Evolutionary conservation across 2,888 invertebrate species (phyloP), one percentile per base, ranked within the genome.

Genomic region (Podabrus alpinus): DNA sequence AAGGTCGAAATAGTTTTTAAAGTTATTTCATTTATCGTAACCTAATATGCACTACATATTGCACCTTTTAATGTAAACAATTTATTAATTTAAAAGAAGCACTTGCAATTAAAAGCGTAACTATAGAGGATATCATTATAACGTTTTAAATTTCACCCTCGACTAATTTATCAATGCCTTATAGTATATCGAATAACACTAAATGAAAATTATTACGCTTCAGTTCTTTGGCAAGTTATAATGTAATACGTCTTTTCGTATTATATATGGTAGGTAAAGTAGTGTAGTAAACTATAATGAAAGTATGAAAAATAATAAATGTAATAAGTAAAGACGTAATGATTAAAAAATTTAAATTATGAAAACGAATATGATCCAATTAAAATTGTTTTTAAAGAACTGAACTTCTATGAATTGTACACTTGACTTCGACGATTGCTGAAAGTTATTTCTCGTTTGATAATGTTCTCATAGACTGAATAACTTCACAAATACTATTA

Each of bases 121-220:
- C 67, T 69, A 74, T 74, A 70, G 70, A 74, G 29, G 74, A 74
- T 74, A 66, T 68, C 24, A 60, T 66, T 16, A 61, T n/a, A 66
- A 59, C 69, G 74, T 70, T 64, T 74, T 69, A 74, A 25, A 70
- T 74, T 74, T 67, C 74, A 74, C 61, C 74, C 70, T 66, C 17
- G 29, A 61, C 66, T 69, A 74, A 74, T 74, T 74, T 74, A 70
- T 74, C 70, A 74, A 45, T 67, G 29, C 45, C 66, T 61, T 17
- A 21, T 45, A 19, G 60, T 70, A 62, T 61, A 66, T 74, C 70
- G 59, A 66, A 74, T 74, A 70, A 74, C 74, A 45, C 11, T 67
- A 74, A 74, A 75, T 24, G 75, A 75, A 72, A 72, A 75, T 75
- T 71, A 75, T 66, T 59, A 24, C 72, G 62, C 45, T 69, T 60